phyloP scores from a whole-genome alignment of 2,797 vertebrate species.

The Spondyliosoma cantharus region DNA sequence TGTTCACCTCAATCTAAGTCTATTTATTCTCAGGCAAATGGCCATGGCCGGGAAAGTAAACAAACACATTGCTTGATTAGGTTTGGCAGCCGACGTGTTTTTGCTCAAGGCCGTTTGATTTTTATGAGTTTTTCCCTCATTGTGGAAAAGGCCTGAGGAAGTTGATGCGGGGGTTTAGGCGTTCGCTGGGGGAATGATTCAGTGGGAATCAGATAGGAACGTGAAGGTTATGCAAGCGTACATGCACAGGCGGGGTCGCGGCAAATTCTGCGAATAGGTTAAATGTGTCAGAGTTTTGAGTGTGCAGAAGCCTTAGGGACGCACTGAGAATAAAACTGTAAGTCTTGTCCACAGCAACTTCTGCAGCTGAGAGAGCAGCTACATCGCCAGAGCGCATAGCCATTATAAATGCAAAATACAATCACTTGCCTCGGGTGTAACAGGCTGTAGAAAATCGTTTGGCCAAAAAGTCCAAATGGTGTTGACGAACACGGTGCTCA shows the following conservation, averaged over 20 bases:
- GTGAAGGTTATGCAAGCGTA: conserved; percentile 14
- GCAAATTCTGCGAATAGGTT: not conserved
- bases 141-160: not conserved
- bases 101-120: conserved; percentile 48
- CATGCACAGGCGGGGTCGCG: not conserved
- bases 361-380: not conserved
- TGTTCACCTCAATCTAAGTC: conserved; percentile 48
- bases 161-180: not conserved
- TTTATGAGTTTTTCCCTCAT: conserved; percentile 19
- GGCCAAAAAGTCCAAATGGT: conserved; percentile 26
- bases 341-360: not conserved
- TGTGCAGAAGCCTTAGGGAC: not conserved
- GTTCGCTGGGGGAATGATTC: not conserved
- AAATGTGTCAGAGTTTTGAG: not conserved
- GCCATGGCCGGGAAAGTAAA: conserved; percentile 43
- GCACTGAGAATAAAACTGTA: conserved; percentile 3
- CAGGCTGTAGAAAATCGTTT: conserved; percentile 7
- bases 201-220: not conserved
- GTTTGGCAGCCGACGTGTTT: conserved; percentile 49
- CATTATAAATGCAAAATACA: conserved; percentile 32
- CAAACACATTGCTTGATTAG: conserved; percentile 57
- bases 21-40: conserved; percentile 55
- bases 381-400: not conserved
- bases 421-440: conserved; percentile 1
- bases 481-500: conserved; percentile 18